Base-by-base conservation (phyloP, 92 coral and sea anemone species). In the Porites divaricata region DNA sequence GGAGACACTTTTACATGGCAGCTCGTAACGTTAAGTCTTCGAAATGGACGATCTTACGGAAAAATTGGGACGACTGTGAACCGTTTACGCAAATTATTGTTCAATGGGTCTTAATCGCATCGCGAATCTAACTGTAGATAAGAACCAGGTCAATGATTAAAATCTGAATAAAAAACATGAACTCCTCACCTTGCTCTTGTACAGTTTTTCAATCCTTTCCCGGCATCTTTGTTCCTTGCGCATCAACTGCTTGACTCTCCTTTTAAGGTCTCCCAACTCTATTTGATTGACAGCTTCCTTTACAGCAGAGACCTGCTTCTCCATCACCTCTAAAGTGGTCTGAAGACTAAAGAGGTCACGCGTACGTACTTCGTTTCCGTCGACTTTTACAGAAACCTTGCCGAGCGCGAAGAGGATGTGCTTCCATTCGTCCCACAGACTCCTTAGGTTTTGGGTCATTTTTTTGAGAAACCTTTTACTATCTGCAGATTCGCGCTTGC, bases 361-460 rank as follows among this genome's bases (percentile, higher is more conserved):
- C 1, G 86, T 79, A 10, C 76, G 52, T 49, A 91, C 79, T 12
- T 74, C 74, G 22, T 20, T 8, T 12, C 54, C 88, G 25, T 74
- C 70, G n/a, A 91, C 77, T 19, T 20, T 22, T 10, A 91, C 72
- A n/a, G 52, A 72, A n/a, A 56, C 19, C 67, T 88, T 81, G 7
- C 85, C 28, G n/a, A 68, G 76, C 52, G 48, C 62, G 41, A 45
- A 58, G 25, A 91, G 73, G n/a, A 91, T 26, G 75, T 73, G 57
- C 75, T 67, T 79, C 91, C 92, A 91, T 67, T 91, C 90, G 17
- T n/a, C 67, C 89, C 91, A 85, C 63, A 81, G 72, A 45, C 21
- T 80, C 67, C 87, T 91, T 12, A 91, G 84, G 25, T 63, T 59
- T 15, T 72, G 66, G 2, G 82, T 73, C 45, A 80, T 59, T 45